These are phyloP conservation scores for Odocoileus hemionus DNA, from an alignment of 2,113 vertebrate genomes.

Conservation along the genomic window DNA sequence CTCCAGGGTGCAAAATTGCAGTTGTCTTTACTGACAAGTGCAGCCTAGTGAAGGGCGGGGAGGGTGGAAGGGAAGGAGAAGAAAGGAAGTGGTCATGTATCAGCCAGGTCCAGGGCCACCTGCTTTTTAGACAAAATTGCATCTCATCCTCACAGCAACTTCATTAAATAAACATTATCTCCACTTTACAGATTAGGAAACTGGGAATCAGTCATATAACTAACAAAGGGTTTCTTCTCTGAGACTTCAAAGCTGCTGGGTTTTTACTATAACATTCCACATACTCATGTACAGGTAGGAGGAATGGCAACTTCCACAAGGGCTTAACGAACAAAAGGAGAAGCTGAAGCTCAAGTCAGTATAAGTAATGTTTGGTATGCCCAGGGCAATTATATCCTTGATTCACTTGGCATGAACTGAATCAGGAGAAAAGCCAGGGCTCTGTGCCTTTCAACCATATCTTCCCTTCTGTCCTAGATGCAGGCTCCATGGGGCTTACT, in stretches of 20 bases:
- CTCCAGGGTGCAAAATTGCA: neutral
- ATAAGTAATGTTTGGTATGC: neutral
- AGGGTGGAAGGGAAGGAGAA: neutral
- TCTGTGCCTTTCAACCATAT: neutral
- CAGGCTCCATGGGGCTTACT: neutral
- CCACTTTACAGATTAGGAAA: slow-evolving; percentile 50
- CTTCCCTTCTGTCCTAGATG: neutral
- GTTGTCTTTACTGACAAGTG: neutral
- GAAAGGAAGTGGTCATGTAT: neutral
- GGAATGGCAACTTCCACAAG: slow-evolving; percentile 22
- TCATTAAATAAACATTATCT: neutral
- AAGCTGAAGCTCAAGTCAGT: neutral
- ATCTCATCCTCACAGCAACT: neutral
- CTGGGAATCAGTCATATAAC: slow-evolving; percentile 8
- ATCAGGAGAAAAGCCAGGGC: neutral
- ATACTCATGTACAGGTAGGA: slow-evolving; percentile 4
- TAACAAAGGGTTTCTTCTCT: neutral
- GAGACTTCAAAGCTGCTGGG: slow-evolving; percentile 14
- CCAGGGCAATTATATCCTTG: neutral
- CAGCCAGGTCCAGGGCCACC: neutral
- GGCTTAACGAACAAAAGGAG: slow-evolving; percentile 38
- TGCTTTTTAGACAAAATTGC: slow-evolving; percentile 11
- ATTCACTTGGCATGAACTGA: neutral
- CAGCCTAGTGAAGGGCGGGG: too few relatives aligned
- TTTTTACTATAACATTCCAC: slow-evolving; percentile 11